These are phyloP conservation scores for Cheilosia impressa DNA, from an alignment of 2,888 invertebrate species.

Conservation along the genomic window DNA sequence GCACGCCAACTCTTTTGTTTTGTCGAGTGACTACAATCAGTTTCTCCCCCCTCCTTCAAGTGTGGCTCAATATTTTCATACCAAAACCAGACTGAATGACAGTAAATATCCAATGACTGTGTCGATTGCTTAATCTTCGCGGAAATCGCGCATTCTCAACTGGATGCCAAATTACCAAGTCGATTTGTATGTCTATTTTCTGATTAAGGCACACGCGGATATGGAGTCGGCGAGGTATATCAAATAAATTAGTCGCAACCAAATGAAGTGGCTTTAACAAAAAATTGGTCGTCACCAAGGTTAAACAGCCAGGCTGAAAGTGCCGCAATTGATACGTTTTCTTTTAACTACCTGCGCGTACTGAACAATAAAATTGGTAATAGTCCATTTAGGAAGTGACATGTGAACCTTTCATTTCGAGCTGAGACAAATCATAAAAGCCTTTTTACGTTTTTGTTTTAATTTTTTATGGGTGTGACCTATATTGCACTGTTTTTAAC, in stretches of 20 bases:
- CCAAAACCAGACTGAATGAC: neutral
- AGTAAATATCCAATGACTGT: neutral
- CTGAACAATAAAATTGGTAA: neutral
- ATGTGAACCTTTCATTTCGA: neutral
- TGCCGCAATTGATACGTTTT: constrained; percentile 15
- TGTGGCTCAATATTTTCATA: neutral
- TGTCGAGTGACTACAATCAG: neutral
- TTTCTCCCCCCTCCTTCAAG: neutral
- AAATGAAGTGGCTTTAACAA: neutral
- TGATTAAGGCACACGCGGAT: neutral
- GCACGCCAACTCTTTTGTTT: constrained; percentile 58
- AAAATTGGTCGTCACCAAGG: constrained; percentile 38
- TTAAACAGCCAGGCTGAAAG: constrained; percentile 28
- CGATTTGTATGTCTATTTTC: too few species aligned
- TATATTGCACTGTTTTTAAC: constrained; percentile 34
- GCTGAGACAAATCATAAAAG: neutral
- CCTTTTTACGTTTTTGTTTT: neutral
- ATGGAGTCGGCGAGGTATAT: neutral
- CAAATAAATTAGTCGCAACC: neutral
- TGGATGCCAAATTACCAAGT: neutral
- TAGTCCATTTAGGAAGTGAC: constrained; percentile 7
- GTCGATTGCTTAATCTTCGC: neutral
- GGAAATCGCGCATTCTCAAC: neutral
- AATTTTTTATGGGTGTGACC: constrained; percentile 42
- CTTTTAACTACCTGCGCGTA: constrained; percentile 22